Base-by-base conservation (phyloP, 1,140 invertebrate genomes). In the Ganaspis sp. region DNA sequence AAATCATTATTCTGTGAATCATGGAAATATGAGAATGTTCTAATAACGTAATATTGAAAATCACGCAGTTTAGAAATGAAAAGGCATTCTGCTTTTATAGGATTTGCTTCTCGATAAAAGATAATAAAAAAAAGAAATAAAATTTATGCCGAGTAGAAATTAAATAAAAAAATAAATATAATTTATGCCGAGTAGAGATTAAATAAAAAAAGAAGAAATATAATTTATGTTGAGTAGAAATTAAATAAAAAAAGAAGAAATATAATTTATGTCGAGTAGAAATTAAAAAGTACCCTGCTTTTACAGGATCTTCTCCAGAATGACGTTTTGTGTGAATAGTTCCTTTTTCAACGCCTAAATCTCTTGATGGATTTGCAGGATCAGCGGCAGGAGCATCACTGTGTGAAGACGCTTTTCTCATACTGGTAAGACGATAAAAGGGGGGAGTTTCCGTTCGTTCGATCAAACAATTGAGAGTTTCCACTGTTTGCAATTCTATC, bases 361-460 rank as follows among this genome's bases (percentile, higher is more conserved):
- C 93, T 29, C 92, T 91, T 3, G 92, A 88, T 23, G 90, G 89
- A 78, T 91, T 89, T 1, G 85, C 86, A 3, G 89, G 90, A 86
- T 93, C 93, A n/a, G 90, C 88, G 42, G 92, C 91, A 3, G 92
- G 92, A 4, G 91, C 90, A 84, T 96, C 95, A 72, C 95, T 96
- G 88, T 98, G 96, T 0, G 95, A 95, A 15, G 95, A 96, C n/a
- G 96, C 95, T 90, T 98, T 98, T 15, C 97, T 87, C 94, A 98
- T 95, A 80, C 95, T 96, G 0, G 97, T 98, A 74, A 99, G 93
- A 26, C 98, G 93, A 91, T 98, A 99, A 91, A 98, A 99, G 0
- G 98, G 98, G 29, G 98, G 98, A 0, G 98, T 99, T 93, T 99
- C 98, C 0, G 97, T 99, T 69, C 98, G 92, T 88, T 99, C 98